Evolutionary conservation across 2,797 vertebrate species (phyloP).

Genomic region (Arremon brunneinucha): DNA sequence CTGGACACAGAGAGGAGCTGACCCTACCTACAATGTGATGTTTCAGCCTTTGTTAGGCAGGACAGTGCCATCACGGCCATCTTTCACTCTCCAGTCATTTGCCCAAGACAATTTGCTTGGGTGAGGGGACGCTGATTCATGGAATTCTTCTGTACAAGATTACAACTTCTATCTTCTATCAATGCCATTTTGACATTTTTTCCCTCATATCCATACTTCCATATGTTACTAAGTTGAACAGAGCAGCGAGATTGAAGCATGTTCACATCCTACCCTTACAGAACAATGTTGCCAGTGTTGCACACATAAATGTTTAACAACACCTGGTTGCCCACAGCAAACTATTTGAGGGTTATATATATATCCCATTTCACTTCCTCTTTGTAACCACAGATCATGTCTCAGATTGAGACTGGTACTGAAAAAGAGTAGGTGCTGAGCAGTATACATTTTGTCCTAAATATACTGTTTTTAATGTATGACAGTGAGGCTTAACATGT

Average conservation of each 20-base stretch:
- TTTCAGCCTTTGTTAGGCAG: background rate
- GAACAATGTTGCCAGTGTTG: background rate
- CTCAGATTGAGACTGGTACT: background rate
- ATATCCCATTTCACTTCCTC: background rate
- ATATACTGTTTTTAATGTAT: background rate
- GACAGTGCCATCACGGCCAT: background rate
- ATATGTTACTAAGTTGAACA: background rate
- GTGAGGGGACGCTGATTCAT: accelerated
- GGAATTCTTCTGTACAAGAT: background rate
- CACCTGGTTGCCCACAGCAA: background rate
- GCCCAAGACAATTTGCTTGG: background rate
- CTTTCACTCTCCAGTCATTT: background rate
- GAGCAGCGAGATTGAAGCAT: background rate
- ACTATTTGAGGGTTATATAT: background rate
- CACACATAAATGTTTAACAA: background rate
- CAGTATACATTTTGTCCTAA: background rate
- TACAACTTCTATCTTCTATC: background rate
- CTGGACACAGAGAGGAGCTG: background rate
- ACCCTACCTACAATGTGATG: background rate
- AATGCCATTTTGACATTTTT: background rate
- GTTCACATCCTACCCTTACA: background rate
- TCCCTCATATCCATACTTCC: background rate
- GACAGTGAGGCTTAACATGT: background rate
- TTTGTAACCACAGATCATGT: background rate
- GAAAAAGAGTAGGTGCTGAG: background rate